These are phyloP conservation scores for Myrmophylax atrothorax DNA, from an alignment of 2,113 vertebrate genomes.

Conservation along the genomic window DNA sequence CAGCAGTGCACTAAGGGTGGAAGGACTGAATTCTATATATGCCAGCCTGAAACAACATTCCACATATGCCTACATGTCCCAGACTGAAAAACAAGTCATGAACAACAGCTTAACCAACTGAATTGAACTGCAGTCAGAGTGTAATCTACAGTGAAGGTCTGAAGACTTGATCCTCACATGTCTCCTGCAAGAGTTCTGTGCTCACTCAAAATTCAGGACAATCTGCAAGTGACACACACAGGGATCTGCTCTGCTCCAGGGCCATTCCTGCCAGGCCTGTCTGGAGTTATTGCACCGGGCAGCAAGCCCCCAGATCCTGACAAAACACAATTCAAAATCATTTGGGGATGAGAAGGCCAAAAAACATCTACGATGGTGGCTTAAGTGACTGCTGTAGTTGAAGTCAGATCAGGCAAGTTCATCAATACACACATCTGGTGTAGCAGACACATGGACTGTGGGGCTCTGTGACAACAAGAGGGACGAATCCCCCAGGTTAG, in stretches of 20 bases:
- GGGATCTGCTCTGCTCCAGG: not conserved
- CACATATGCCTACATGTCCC: not conserved
- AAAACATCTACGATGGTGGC: not conserved
- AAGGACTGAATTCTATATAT: rapidly evolving
- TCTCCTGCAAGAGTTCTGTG: not conserved
- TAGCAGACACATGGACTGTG: not conserved
- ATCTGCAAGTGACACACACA: not conserved
- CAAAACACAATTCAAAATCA: not conserved
- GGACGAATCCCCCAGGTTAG: not conserved
- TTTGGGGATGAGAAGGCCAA: not conserved
- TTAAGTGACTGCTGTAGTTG: not conserved
- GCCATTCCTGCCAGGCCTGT: rapidly evolving
- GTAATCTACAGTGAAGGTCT: not conserved
- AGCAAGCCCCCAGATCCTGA: not conserved
- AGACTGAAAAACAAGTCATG: not conserved
- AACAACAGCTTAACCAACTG: not conserved
- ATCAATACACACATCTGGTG: not conserved
- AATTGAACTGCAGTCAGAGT: not conserved
- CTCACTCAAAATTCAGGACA: not conserved
- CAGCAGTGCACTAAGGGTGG: not conserved
- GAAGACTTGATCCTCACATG: not conserved
- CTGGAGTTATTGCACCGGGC: not conserved
- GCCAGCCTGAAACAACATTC: not conserved
- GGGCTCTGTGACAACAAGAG: not conserved
- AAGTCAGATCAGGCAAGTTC: not conserved